Base-by-base conservation (phyloP, 2,888 invertebrate species). In the Spicauda simplicius region DNA sequence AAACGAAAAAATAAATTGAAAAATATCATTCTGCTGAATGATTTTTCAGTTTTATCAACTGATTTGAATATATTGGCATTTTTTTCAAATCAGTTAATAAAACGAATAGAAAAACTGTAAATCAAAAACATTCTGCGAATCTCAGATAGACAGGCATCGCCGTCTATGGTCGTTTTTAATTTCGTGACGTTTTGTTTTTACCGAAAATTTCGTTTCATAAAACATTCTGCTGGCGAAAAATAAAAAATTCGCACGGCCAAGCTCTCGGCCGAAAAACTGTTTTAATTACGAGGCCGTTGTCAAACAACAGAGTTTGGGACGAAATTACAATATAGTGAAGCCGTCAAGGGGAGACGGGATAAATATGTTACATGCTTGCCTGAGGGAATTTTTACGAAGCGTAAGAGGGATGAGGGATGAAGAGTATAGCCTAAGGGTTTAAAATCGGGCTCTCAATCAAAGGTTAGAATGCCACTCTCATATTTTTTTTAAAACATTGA, bases 281-380 rank as follows among this genome's bases (percentile, higher is more conserved):
- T 64, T 64, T 64, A 64, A 64, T 64, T 58, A 64, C 57, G 14
- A 64, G 50, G 20, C 52, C 57, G 64, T 57, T 56, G 37, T 19
- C 64, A 57, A 37, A 61, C 45, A 37, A 12, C 45, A 64, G 57
- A 64, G 50, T 64, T 57, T 57, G 57, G 33, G 50, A 64, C 20
- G 52, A 33, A 25, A 59, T 59, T 62, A 37, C 53, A 62, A 54
- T 63, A 62, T 62, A 41, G 41, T 41, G 14, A 41, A 41, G 41
- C 41, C 14, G 41, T 41, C 41, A 41, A 41, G 14, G 41, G 4
- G 41, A 41, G 41, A 14, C 5, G 14, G 41, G 14, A 14, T 14
- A 14, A 41, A 41, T 14, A 41, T 41, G 41, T 14, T 41, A 41
- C 41, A 5, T 41, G 12, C 10, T 14, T 33, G 6, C 33, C 33